phyloP scores from a whole-genome alignment of 2,113 vertebrate genomes.

The Hemibates koningsi region DNA sequence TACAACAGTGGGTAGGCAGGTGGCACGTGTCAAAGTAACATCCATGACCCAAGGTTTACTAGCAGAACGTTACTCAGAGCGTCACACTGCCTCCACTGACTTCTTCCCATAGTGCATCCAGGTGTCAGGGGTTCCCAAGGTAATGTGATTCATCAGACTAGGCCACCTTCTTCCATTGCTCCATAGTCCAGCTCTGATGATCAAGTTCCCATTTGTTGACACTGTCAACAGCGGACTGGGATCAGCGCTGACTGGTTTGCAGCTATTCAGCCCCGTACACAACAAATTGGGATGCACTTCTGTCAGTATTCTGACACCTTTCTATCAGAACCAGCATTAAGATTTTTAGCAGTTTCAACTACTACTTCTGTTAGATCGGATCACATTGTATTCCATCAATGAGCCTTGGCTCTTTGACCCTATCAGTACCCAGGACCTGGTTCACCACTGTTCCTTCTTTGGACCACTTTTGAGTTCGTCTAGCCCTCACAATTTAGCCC shows the following conservation, averaged over 20 bases:
- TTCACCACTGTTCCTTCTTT: neutral
- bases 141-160: neutral
- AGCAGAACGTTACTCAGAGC: neutral
- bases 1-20: neutral
- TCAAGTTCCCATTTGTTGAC: neutral
- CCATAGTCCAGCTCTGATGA: neutral
- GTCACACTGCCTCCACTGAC: neutral
- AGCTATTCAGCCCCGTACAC: neutral
- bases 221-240: neutral
- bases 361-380: neutral
- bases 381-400: neutral
- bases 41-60: neutral
- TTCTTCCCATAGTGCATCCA: neutral
- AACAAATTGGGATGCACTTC: neutral
- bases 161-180: neutral
- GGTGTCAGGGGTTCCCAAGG: neutral
- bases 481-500: neutral
- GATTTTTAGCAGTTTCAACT: neutral
- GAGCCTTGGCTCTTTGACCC: neutral
- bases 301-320: neutral
- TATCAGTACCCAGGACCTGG: neutral
- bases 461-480: neutral
- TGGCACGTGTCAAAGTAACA: neutral
- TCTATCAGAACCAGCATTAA: neutral
- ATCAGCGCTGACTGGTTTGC: neutral